A percentile compares a stretch with the other conserved stretches of the same genome.
These are phyloP conservation scores for Phaetusa simplex DNA, from an alignment of 2,113 vertebrate species.

Conservation along the genomic window DNA sequence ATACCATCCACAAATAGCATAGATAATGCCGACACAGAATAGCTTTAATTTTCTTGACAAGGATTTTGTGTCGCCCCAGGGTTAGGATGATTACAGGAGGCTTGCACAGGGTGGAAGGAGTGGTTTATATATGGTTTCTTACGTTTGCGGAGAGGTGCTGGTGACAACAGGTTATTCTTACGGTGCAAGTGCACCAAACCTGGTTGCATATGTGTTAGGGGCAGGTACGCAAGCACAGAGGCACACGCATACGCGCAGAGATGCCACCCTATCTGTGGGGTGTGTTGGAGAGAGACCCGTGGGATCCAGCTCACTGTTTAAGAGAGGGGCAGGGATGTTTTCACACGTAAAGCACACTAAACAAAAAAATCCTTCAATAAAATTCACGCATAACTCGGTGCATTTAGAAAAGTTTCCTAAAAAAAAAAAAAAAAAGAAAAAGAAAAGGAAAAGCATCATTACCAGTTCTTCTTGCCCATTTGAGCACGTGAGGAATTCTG, in stretches of 20 bases:
- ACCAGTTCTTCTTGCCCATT: not conserved
- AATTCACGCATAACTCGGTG: not conserved
- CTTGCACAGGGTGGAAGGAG: not conserved
- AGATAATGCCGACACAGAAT: not conserved
- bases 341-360: not conserved
- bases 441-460: not conserved
- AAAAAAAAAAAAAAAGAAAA: not conserved
- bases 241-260: not conserved
- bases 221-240: not conserved
- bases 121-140: not conserved
- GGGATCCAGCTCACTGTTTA: not conserved
- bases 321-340: not conserved
- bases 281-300: not conserved
- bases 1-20: not conserved
- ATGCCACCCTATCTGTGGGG: not conserved
- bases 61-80: not conserved
- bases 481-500: not conserved
- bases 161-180: not conserved
- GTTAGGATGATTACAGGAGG: not conserved
- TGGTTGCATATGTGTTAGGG: accelerated
- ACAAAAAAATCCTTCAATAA: not conserved
- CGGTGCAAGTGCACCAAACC: not conserved
- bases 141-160: not conserved
- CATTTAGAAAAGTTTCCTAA: not conserved
- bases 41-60: not conserved